Percentiles rank a stretch among this genome's conserved stretches.
These are phyloP conservation scores for Ectobius pallidus DNA, from an alignment of 2,888 invertebrate genomes.

Conservation along the genomic window DNA sequence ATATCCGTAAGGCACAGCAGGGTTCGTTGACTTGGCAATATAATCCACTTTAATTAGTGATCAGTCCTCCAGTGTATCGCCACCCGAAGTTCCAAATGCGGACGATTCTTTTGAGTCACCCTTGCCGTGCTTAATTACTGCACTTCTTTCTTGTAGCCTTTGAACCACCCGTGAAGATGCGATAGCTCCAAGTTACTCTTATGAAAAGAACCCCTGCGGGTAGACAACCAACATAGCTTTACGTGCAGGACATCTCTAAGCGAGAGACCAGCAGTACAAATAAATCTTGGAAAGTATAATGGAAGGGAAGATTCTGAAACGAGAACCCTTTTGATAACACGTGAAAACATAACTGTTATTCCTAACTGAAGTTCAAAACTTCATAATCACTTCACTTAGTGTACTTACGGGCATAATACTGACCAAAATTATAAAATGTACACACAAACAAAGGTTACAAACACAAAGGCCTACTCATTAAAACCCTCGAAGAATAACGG, in stretches of 20 bases:
- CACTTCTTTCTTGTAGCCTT: conserved; percentile 30
- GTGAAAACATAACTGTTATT: too few relatives aligned
- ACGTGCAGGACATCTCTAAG: conserved; percentile 23
- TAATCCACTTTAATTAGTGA: conserved; percentile 20
- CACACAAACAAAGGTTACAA: too few relatives aligned
- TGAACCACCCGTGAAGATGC: conserved; percentile 32
- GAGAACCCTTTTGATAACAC: too few relatives aligned
- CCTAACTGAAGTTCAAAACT: too few relatives aligned
- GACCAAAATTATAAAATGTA: too few relatives aligned
- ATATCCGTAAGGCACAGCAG: too few relatives aligned
- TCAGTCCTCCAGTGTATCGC: conserved; percentile 10
- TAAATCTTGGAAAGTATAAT: not conserved
- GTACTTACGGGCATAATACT: too few relatives aligned
- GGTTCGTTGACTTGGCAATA: not conserved
- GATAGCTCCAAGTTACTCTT: conserved; percentile 31
- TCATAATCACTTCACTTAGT: too few relatives aligned
- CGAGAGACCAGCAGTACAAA: not conserved
- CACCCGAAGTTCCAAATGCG: not conserved
- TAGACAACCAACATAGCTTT: conserved; percentile 21
- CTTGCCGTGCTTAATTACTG: conserved; percentile 33
- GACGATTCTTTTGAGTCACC: not conserved
- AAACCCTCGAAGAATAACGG: too few relatives aligned
- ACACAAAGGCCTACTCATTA: too few relatives aligned
- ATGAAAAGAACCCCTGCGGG: conserved; percentile 34
- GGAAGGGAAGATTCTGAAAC: not conserved